Base-by-base conservation (phyloP, 1,140 invertebrate species). In the Anastatus disparis region DNA sequence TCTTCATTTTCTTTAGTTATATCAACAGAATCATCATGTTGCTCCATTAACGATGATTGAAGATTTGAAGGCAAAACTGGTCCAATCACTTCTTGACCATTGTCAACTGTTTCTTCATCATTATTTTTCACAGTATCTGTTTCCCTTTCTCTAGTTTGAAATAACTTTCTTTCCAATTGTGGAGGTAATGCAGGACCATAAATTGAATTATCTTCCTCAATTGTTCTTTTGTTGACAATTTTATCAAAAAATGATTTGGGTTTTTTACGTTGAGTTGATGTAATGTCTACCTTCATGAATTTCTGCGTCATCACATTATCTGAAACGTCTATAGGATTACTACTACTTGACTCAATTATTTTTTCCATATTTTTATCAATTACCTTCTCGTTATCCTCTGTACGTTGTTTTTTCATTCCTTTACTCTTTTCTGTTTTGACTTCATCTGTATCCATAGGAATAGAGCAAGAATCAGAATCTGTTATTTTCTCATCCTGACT, bases 311-410 rank as follows among this genome's bases (percentile, higher is more conserved):
- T 63, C 27, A 31, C 61, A 48, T 74, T 73, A 80, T 81, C 77
- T 81, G 81, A 80, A 79, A 82, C 55, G 71, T 71, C 63, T 76
- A 74, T 73, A 78, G 75, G 58, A 73, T 79, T 77, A 82, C 75
- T 80, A 75, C 74, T 77, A 75, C 66, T 75, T 29, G 75, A 74
- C 75, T 69, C 65, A 55, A 67, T 64, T 17, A 56, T 69, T 64
- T 62, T 24, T 27, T 77, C 72, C 31, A 46, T 58, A 59, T 70
- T 78, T 61, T 72, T 77, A 71, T 38, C 35, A 75, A 75, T 78
- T 79, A 81, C 77, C 77, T 82, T 78, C 24, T 62, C 50, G 27
- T 61, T 67, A 59, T 76, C 70, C 12, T 76, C 78, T 46, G 31
- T 46, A 1, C 55, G 62, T 52, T 74, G 58, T 42, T 48, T 70